Conservation (phyloP, 2,888 invertebrate species). For the Drosophila incognita region DNA sequence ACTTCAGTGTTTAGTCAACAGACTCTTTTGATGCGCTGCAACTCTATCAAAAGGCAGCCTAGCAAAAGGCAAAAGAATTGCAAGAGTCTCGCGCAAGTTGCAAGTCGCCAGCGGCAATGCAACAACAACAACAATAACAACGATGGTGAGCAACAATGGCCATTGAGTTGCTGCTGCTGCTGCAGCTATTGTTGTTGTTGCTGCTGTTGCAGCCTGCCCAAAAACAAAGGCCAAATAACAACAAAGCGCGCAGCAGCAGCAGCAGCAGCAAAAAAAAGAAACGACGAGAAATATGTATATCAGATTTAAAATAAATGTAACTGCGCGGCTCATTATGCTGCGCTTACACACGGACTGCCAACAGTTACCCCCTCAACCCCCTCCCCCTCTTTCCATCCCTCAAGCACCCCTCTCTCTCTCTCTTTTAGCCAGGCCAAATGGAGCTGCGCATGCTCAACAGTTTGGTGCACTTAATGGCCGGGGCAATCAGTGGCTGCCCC, state of each 20-base stretch:
- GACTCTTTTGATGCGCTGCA: slow-evolving; percentile 29
- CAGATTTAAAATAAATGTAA: slow-evolving; percentile 83
- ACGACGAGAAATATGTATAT: slow-evolving; percentile 79
- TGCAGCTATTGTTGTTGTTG: slow-evolving; percentile 47
- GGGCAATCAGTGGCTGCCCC: slow-evolving; percentile 70
- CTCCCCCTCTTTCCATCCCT: background rate
- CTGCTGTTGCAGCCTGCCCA: slow-evolving; percentile 60
- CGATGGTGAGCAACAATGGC: slow-evolving; percentile 68
- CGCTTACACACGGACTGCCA: slow-evolving; percentile 64
- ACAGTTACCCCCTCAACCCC: slow-evolving; percentile 5
- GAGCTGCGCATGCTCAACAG: slow-evolving; percentile 71
- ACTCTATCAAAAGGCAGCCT: slow-evolving; percentile 61
- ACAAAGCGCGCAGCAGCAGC: slow-evolving; percentile 35
- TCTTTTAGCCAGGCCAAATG: slow-evolving; percentile 48
- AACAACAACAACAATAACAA: slow-evolving; percentile 33
- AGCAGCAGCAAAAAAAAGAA: slow-evolving; percentile 21
- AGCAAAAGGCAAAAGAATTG: slow-evolving; percentile 65
- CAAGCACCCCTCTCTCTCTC: background rate
- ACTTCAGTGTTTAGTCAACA: background rate
- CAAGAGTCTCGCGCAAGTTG: slow-evolving; percentile 51
- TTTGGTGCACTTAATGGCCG: slow-evolving; percentile 76
- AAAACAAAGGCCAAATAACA: slow-evolving; percentile 78
- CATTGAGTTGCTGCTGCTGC: slow-evolving; percentile 68
- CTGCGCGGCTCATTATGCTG: slow-evolving; percentile 82
- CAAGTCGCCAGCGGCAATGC: slow-evolving; percentile 71